Evolutionary conservation across 2,113 vertebrate species (phyloP).

Genomic region (Tupaia chinensis): DNA sequence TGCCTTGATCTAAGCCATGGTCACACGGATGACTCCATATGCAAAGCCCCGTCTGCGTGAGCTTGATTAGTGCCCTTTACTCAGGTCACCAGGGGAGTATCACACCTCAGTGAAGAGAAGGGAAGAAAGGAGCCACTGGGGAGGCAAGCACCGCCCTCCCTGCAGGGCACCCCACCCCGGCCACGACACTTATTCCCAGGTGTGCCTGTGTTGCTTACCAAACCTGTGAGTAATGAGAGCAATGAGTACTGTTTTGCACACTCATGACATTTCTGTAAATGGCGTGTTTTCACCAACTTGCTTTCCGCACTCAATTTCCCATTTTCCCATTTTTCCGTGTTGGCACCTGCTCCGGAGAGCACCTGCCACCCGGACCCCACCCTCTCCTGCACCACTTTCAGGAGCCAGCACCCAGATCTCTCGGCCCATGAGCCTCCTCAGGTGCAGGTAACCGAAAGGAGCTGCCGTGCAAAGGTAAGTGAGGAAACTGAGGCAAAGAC

Average conservation of each 20-base stretch:
- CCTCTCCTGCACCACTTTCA: not conserved
- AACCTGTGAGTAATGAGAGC: rapidly evolving
- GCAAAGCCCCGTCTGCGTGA: rapidly evolving
- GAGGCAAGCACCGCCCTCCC: not conserved
- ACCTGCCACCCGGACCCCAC: not conserved
- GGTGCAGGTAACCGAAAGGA: not conserved
- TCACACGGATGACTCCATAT: rapidly evolving
- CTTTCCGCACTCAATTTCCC: not conserved
- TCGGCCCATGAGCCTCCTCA: no score
- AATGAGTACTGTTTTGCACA: rapidly evolving
- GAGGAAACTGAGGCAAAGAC: not conserved
- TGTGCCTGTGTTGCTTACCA: not conserved
- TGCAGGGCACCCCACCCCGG: rapidly evolving
- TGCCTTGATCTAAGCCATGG: not conserved
- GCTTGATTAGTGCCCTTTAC: no score
- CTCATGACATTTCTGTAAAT: not conserved
- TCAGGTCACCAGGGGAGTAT: rapidly evolving
- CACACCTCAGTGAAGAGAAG: not conserved
- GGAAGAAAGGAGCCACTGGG: rapidly evolving
- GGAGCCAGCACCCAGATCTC: not conserved
- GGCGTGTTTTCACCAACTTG: not conserved
- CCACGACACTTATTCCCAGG: not conserved
- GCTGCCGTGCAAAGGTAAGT: not conserved
- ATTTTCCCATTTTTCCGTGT: not conserved
- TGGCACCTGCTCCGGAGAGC: rapidly evolving